phyloP scores from a whole-genome alignment of 2,113 vertebrate species.

The Oreochromis aureus region DNA sequence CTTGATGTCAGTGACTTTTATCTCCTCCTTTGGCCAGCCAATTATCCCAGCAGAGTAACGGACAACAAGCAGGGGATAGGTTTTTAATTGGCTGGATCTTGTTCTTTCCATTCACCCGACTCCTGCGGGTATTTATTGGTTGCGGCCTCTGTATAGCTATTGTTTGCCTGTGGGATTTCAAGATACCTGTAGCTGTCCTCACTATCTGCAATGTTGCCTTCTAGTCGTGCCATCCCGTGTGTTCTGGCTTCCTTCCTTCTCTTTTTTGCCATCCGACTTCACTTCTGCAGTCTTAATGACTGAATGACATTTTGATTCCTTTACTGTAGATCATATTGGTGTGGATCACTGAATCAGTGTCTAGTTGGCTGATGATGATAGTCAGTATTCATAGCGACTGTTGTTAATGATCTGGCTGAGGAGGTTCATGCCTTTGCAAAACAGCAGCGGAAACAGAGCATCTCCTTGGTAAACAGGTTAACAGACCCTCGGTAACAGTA shows the following conservation, averaged over 20 bases:
- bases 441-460: not conserved
- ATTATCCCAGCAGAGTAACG: not conserved
- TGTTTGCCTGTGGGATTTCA: not conserved
- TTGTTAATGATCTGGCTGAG: not conserved
- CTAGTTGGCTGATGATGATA: not conserved
- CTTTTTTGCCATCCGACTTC: not conserved
- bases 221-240: not conserved
- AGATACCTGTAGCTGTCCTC: not conserved
- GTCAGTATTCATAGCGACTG: not conserved
- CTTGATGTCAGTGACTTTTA: not conserved
- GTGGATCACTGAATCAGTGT: not conserved
- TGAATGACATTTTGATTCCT: not conserved
- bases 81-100: not conserved
- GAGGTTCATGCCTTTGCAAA: not conserved
- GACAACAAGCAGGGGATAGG: not conserved
- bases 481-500: not conserved
- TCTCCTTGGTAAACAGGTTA: not conserved
- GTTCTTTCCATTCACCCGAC: not conserved
- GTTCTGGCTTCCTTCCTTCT: not conserved
- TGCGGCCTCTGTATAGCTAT: rapidly evolving
- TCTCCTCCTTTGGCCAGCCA: not conserved
- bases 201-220: not conserved
- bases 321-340: not conserved
- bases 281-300: not conserved
- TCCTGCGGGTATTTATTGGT: not conserved